Evolutionary conservation across 2,888 invertebrate genomes (phyloP).

Genomic region (Tenthredo amoena): DNA sequence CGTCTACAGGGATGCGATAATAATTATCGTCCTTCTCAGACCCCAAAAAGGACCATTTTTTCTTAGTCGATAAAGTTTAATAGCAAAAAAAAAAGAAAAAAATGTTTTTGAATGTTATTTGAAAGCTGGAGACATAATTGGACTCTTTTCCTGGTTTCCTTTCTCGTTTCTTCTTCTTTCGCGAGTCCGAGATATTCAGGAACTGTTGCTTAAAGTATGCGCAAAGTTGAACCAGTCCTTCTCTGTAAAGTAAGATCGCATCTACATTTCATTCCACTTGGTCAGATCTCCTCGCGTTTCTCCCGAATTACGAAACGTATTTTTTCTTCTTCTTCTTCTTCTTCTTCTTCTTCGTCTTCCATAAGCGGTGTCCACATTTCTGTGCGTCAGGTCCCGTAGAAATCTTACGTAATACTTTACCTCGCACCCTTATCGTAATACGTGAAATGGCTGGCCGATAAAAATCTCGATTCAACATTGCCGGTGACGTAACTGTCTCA

Average conservation of each 20-base stretch:
- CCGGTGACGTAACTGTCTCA: slow-evolving; percentile 11
- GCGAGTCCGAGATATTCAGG: not conserved
- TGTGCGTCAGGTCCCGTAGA: not conserved
- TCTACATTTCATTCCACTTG: slow-evolving; percentile 24
- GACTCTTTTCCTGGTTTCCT: not conserved
- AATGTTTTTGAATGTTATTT: not conserved
- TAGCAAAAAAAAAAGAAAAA: not conserved
- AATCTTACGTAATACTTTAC: slow-evolving; percentile 23
- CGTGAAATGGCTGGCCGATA: slow-evolving; percentile 25
- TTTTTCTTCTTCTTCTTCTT: not conserved
- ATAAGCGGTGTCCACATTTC: slow-evolving; percentile 30
- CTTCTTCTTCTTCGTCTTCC: slow-evolving; percentile 22
- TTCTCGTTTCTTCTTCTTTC: not conserved
- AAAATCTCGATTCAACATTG: slow-evolving; percentile 33
- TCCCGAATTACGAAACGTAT: slow-evolving; percentile 35
- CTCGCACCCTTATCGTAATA: slow-evolving; percentile 39
- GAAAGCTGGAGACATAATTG: not conserved
- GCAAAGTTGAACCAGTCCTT: slow-evolving; percentile 14
- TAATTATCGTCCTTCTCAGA: not conserved
- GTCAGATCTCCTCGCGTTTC: slow-evolving; percentile 22
- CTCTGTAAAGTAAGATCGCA: slow-evolving; percentile 19
- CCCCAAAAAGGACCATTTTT: not conserved
- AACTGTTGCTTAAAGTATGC: not conserved
- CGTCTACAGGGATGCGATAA: not conserved
- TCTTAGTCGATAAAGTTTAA: not conserved